Base-by-base conservation (phyloP, 2,888 invertebrate genomes). In the Aspidiotus destructor region DNA sequence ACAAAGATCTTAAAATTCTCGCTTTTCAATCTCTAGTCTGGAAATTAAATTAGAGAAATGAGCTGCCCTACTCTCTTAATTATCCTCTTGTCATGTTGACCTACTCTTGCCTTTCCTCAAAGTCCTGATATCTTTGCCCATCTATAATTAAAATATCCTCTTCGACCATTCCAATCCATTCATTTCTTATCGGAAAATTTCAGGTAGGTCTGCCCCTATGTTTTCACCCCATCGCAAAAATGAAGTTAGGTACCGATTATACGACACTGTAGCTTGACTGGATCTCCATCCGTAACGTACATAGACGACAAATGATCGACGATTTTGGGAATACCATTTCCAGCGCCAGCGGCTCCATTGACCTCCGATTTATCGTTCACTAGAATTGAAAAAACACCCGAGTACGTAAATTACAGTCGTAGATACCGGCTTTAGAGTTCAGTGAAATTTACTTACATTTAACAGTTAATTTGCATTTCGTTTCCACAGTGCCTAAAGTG, bases 221-320 rank as follows among this genome's bases (percentile, higher is more conserved):
- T 48, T 48, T 28, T 28, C 28, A 28, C 1, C 2, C 5, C 28
- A 48, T 48, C 48, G 48, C 48, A n/a, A 13, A 48, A 13, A 48
- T 48, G 48, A n/a, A 48, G 11, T 48, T n/a, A 42, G 16, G 16
- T 74, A 79, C 79, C 78, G 72, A 77, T 78, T 48, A 81, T 78
- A 69, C 78, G 87, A 80, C 92, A 93, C 13, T 88, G 85, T 44
- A 95, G 80, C 71, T 87, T 87, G 58, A 93, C 88, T 0, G 89
- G 83, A 74, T 92, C 91, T n/a, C 93, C 93, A 75, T 95, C 94
- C 72, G 85, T 89, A 60, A 91, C 91, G 73, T 84, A 83, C 75
- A 85, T 84, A 41, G 93, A 93, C 72, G 83, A 80, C 61, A 93
- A 81, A 77, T 94, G 94, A 76, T 90, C 89, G 10, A 91, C 89